Conservation (phyloP, 2,888 invertebrate species). For the Andrena chrysosceles region DNA sequence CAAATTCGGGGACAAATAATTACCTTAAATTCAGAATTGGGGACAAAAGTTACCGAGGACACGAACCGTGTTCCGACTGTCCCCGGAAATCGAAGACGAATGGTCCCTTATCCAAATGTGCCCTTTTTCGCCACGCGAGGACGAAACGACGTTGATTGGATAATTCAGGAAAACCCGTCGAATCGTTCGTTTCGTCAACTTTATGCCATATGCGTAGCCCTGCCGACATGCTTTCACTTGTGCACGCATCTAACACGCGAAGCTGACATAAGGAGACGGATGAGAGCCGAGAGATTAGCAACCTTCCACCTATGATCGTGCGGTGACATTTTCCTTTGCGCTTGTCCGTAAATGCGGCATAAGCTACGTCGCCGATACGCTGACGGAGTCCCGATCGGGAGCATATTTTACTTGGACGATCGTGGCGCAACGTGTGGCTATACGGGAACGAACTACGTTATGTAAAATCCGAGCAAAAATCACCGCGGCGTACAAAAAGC, state of each 20-base stretch:
- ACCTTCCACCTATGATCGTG: conserved; percentile 21
- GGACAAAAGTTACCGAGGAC: no score
- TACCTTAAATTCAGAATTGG: no score
- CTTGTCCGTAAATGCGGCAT: conserved; percentile 7
- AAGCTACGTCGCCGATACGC: neutral
- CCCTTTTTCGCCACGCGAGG: neutral
- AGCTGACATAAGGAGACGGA: conserved; percentile 32
- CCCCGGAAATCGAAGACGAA: no score
- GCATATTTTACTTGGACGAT: conserved; percentile 41
- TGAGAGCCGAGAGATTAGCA: conserved; percentile 28
- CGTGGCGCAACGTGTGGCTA: conserved; percentile 70
- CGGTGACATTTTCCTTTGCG: conserved; percentile 25
- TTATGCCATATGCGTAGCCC: conserved; percentile 19
- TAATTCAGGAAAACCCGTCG: conserved; percentile 8
- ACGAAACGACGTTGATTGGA: neutral
- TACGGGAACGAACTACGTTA: conserved; percentile 69
- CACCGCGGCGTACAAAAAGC: conserved; percentile 64
- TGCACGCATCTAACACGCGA: conserved; percentile 37
- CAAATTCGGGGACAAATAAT: no score
- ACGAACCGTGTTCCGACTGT: no score
- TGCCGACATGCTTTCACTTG: conserved; percentile 47
- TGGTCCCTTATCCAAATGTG: no score
- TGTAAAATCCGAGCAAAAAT: conserved; percentile 77
- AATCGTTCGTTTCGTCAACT: conserved; percentile 17
- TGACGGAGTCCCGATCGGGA: neutral